Conservation (phyloP, 2,113 vertebrate genomes). For the Rana temporaria region DNA sequence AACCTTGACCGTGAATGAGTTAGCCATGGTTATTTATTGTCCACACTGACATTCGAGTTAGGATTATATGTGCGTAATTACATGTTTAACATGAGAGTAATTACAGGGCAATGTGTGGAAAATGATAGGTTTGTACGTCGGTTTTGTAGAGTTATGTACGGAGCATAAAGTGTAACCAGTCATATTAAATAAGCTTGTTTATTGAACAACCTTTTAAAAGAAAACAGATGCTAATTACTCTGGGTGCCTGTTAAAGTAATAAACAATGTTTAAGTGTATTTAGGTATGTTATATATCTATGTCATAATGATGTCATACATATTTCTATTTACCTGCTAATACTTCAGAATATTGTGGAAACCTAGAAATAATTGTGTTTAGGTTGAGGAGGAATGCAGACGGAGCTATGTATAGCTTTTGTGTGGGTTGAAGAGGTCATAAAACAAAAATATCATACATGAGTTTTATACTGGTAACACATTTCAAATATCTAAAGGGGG, state of each 20-base stretch:
- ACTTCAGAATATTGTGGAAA: background rate
- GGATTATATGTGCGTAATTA: slow-evolving; percentile 45
- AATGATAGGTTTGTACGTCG: slow-evolving; percentile 22
- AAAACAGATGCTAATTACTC: background rate
- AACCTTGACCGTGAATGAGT: slow-evolving; percentile 19
- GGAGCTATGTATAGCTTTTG: slow-evolving; percentile 35
- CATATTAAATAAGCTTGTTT: slow-evolving; percentile 2
- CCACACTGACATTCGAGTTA: slow-evolving; percentile 38
- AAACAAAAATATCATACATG: slow-evolving; percentile 8
- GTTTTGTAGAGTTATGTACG: slow-evolving; percentile 15
- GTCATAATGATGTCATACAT: background rate
- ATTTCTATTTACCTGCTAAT: background rate
- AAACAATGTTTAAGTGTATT: background rate
- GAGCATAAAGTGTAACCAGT: slow-evolving; percentile 18
- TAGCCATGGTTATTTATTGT: slow-evolving; percentile 5
- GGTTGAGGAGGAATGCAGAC: slow-evolving; percentile 29
- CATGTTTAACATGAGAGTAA: slow-evolving; percentile 40
- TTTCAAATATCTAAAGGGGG: slow-evolving; percentile 9
- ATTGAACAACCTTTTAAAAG: background rate
- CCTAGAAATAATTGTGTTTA: slow-evolving; percentile 32
- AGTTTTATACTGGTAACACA: background rate
- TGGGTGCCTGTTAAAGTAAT: background rate
- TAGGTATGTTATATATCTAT: background rate
- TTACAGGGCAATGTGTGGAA: slow-evolving; percentile 47
- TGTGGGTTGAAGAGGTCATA: slow-evolving; percentile 8